Conservation (phyloP, 1,140 invertebrate species). For the Diorhabda sublineata region DNA sequence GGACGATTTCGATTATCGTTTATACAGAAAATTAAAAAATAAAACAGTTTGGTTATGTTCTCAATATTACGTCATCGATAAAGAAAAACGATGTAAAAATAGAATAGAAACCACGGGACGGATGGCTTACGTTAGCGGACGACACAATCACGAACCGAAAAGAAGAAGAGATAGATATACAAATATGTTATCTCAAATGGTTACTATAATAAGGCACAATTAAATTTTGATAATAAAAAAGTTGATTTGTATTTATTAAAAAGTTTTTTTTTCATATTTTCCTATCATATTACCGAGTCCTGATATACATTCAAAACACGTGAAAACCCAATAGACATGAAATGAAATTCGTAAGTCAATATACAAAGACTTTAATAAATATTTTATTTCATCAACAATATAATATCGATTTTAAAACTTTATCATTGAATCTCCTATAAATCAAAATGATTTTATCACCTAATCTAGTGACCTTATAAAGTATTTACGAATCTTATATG, state of each 20-base stretch:
- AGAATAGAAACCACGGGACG: slow-evolving; percentile 27
- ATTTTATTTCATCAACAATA: too few relatives aligned
- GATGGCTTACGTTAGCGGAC: slow-evolving; percentile 26
- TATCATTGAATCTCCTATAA: too few relatives aligned
- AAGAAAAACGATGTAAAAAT: slow-evolving; percentile 26
- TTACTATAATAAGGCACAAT: slow-evolving; percentile 27
- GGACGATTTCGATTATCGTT: slow-evolving; percentile 28
- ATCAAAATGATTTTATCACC: too few relatives aligned
- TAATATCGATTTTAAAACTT: too few relatives aligned
- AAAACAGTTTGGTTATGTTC: slow-evolving; percentile 34
- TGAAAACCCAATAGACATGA: too few relatives aligned
- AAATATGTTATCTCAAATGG: slow-evolving; percentile 29
- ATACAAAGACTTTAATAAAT: too few relatives aligned
- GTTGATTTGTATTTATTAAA: background rate
- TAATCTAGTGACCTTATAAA: too few relatives aligned
- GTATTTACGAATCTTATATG: too few relatives aligned
- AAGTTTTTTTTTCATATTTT: background rate
- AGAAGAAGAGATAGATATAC: slow-evolving; percentile 22
- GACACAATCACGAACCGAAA: slow-evolving; percentile 26
- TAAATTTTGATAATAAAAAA: background rate
- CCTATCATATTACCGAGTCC: background rate
- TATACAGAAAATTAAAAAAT: slow-evolving; percentile 27
- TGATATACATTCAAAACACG: too few relatives aligned
- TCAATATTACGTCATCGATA: slow-evolving; percentile 31
- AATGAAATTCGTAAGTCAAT: too few relatives aligned